A percentile compares a stretch with the other conserved stretches of the same genome.
These are phyloP conservation scores for Lymantria dispar DNA, from an alignment of 2,888 invertebrate genomes.

Conservation along the genomic window DNA sequence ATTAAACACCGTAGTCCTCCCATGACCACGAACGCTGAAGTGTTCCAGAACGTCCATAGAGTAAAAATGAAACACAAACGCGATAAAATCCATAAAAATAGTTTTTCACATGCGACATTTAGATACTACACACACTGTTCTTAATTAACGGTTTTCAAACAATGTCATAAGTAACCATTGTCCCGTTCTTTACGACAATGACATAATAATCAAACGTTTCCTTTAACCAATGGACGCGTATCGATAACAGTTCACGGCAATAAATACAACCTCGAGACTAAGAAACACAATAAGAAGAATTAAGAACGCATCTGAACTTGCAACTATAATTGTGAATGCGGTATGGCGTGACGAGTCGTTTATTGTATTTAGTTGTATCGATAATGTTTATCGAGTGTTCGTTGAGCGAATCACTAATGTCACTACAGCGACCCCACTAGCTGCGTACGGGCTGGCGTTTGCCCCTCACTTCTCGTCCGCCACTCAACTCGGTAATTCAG, in stretches of 20 bases:
- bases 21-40: no score
- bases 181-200: constrained; percentile 3
- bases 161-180: constrained; percentile 15
- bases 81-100: no score
- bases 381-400: constrained; percentile 22
- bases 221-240: background rate
- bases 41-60: no score
- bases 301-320: constrained; percentile 5
- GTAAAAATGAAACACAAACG: no score
- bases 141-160: constrained; percentile 1
- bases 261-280: constrained; percentile 17
- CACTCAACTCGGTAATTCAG: constrained; percentile 35
- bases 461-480: constrained; percentile 50
- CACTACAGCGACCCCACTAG: constrained; percentile 58
- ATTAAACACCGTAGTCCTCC: no score
- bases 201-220: constrained; percentile 15
- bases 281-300: constrained; percentile 12
- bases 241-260: constrained; percentile 4
- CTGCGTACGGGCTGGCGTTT: constrained; percentile 38
- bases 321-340: constrained; percentile 9
- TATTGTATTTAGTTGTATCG: constrained; percentile 10
- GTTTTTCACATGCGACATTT: no score
- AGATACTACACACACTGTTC: background rate
- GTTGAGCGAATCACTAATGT: constrained; percentile 46
- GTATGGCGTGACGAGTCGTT: constrained; percentile 1